Conservation (phyloP, 2,797 vertebrate genomes). For the Nyctalus aviator region DNA sequence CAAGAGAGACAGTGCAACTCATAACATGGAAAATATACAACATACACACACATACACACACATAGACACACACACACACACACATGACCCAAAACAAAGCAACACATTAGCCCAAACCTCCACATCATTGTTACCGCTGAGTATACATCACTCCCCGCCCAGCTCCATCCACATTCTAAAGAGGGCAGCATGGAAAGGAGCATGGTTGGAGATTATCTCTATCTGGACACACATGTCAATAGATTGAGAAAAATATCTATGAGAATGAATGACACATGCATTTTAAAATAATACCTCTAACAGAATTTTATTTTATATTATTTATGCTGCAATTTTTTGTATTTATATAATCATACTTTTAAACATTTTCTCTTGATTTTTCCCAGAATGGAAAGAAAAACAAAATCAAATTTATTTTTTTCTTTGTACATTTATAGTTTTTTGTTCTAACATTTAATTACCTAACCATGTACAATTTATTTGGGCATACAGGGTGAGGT, state of each 20-base stretch:
- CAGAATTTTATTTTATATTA: not conserved
- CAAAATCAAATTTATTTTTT: not conserved
- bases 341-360: not conserved
- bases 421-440: not conserved
- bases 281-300: not conserved
- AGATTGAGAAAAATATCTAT: not conserved
- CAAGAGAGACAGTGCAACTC: not conserved
- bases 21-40: not conserved
- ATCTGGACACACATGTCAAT: accelerated
- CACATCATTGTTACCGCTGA: not conserved
- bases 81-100: not conserved
- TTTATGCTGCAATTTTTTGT: not conserved
- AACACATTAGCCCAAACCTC: not conserved
- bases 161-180: not conserved
- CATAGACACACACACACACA: not conserved
- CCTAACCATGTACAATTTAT: not conserved
- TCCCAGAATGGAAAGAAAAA: not conserved
- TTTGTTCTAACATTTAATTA: not conserved
- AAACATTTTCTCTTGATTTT: not conserved
- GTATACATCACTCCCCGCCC: accelerated
- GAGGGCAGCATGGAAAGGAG: not conserved
- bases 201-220: accelerated
- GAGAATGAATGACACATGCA: not conserved
- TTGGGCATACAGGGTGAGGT: not conserved
- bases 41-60: not conserved